These are phyloP conservation scores for Tineola bisselliella DNA, from an alignment of 2,888 invertebrate genomes.

Conservation along the genomic window DNA sequence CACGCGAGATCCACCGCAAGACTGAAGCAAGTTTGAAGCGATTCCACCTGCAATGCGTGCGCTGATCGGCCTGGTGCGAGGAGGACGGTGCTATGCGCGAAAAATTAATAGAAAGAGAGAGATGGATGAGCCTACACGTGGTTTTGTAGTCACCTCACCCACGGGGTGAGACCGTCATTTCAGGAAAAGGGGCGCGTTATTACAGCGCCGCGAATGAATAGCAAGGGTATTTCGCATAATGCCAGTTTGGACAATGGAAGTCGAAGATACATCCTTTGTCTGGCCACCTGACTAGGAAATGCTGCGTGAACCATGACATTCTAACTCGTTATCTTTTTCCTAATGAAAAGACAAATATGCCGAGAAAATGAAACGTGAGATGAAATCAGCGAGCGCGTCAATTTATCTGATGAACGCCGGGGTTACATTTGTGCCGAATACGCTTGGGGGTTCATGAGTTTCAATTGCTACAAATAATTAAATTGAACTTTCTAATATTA, in stretches of 20 bases:
- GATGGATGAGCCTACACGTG: slow-evolving; percentile 48
- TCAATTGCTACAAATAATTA: too few relatives aligned
- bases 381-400: neutral
- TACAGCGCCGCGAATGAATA: slow-evolving; percentile 16
- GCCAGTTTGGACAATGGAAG: slow-evolving; percentile 38
- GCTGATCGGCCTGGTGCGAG: slow-evolving; percentile 43
- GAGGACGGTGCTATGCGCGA: slow-evolving; percentile 25
- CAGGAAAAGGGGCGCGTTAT: slow-evolving; percentile 52
- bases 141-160: slow-evolving; percentile 31
- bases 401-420: neutral
- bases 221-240: slow-evolving; percentile 40
- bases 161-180: slow-evolving; percentile 37
- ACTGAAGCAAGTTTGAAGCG: slow-evolving; percentile 34
- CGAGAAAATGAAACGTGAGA: neutral
- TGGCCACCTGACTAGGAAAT: neutral
- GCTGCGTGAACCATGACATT: slow-evolving; percentile 11
- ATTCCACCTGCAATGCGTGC: slow-evolving; percentile 65
- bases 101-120: slow-evolving; percentile 23
- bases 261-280: slow-evolving; percentile 12
- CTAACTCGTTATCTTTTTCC: neutral
- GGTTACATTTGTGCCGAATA: neutral
- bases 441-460: too few relatives aligned
- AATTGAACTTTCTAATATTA: too few relatives aligned
- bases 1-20: slow-evolving; percentile 39
- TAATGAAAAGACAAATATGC: slow-evolving; percentile 1